Base-by-base conservation (phyloP, 2,888 invertebrate species). In the Cryptophagus acutangulus region DNA sequence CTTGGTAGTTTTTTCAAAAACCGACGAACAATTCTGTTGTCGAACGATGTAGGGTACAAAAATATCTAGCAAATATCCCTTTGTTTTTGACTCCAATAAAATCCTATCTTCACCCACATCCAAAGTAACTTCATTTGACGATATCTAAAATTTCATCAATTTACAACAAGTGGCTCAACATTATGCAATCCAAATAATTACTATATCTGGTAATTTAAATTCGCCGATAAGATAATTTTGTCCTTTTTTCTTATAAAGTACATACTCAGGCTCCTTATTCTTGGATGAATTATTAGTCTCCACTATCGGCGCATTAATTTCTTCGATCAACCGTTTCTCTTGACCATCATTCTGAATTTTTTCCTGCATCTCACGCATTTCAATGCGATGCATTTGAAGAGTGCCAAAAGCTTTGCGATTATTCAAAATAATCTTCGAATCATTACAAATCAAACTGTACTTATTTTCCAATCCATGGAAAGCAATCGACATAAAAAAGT, bases 51-150 rank as follows among this genome's bases (percentile, higher is more conserved):
- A 78, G 0, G 83, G 82, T 15, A 87, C 62, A 59, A 81, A 87
- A 58, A 84, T 75, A 62, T 88, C 87, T 34, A 85, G 74, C 5
- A 75, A 59, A 51, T 80, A 78, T 46, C 74, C 77, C 45, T 72
- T 64, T 26, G 76, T 76, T 43, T 73, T 73, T 1, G 77, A 78
- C 54, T 83, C 81, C 26, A 88, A 62, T 8, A 86, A 69, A 40
- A 88, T 72, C 42, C 87, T 76, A 66, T 87, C 87, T 61, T 84
- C 82, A n/a, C 84, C 83, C 16, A 87, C 69, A 64, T 84, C 81
- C 39, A 87, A 60, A 30, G 71, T 73, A 25, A 86, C 59, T 61
- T 85, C 82, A 52, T 76, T 75, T 0, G 77, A 62, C 38, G 78
- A 74, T 42, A 76, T 67, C 81, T 82, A 58, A 17, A 62, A 65